Percentiles rank a stretch among this genome's conserved stretches.
Conservation (phyloP, 1,140 invertebrate genomes). For the Drosophila malerkotliana region DNA sequence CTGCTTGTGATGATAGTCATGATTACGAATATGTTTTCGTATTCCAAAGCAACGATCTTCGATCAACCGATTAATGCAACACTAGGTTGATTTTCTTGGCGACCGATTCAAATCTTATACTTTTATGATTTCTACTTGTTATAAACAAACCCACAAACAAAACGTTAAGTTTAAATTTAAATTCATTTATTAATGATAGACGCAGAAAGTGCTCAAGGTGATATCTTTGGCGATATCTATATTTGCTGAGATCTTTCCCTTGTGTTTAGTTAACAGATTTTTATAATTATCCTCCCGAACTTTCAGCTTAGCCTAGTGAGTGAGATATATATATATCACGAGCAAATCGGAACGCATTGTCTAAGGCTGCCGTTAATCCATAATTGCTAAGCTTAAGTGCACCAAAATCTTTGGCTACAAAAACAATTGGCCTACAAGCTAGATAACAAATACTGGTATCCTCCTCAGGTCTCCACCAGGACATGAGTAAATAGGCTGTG, state of each 20-base stretch:
- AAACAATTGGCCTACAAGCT: slow-evolving; percentile 59
- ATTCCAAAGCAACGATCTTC: neutral
- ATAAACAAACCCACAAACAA: neutral
- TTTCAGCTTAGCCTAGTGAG: slow-evolving; percentile 38
- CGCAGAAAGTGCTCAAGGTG: slow-evolving; percentile 35
- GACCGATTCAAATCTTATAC: neutral
- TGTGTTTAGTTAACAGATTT: neutral
- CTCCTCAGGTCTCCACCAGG: slow-evolving; percentile 84
- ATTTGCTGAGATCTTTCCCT: neutral
- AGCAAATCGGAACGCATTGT: slow-evolving; percentile 38
- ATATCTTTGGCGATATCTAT: slow-evolving; percentile 27
- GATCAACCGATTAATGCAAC: neutral
- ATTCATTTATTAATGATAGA: slow-evolving; percentile 27
- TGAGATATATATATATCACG: slow-evolving; percentile 28
- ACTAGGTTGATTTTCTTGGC: neutral
- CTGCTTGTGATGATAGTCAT: neutral
- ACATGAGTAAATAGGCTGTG: slow-evolving; percentile 87
- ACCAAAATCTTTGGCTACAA: slow-evolving; percentile 30
- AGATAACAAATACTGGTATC: slow-evolving; percentile 53
- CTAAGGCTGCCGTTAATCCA: slow-evolving; percentile 27
- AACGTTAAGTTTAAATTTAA: neutral
- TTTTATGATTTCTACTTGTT: too few relatives aligned
- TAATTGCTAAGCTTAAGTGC: slow-evolving; percentile 21
- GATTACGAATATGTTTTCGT: neutral
- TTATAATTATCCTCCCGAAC: neutral